phyloP scores from a whole-genome alignment of 2,888 invertebrate genomes.

The Andrena hattorfiana region DNA sequence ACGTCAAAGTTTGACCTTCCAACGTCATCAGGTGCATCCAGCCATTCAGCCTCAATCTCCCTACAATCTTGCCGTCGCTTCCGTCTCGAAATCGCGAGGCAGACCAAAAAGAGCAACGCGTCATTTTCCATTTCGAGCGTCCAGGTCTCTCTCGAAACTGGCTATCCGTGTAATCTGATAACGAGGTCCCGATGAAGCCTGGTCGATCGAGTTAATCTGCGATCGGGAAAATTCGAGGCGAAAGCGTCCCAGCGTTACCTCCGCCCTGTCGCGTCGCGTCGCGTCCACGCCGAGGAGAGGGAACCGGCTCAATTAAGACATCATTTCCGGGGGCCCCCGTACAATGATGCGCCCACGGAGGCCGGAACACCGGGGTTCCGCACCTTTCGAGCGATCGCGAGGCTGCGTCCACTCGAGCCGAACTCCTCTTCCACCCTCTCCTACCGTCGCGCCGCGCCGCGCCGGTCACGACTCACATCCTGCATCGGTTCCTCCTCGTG shows the following conservation, averaged over 20 bases:
- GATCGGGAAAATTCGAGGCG: constrained; percentile 33
- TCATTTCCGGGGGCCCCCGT: constrained; percentile 77
- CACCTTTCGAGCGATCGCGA: constrained; percentile 78
- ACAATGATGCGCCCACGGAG: constrained; percentile 69
- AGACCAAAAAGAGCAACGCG: neutral
- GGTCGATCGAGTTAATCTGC: constrained; percentile 31
- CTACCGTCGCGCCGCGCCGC: constrained; percentile 11
- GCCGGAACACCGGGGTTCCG: constrained; percentile 77
- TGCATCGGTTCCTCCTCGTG: constrained; percentile 76
- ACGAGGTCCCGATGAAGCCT: constrained; percentile 33
- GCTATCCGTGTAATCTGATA: constrained; percentile 27
- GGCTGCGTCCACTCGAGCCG: constrained; percentile 77
- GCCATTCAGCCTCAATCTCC: neutral
- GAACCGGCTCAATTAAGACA: constrained; percentile 76
- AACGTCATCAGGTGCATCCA: too few species aligned
- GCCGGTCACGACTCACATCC: constrained; percentile 79
- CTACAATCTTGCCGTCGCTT: constrained; percentile 31
- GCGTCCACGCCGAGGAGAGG: constrained; percentile 10
- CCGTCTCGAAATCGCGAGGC: constrained; percentile 31
- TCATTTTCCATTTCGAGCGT: constrained; percentile 36
- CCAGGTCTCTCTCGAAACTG: constrained; percentile 6
- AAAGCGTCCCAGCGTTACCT: neutral
- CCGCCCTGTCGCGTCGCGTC: neutral
- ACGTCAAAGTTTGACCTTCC: too few species aligned
- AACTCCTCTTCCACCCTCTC: constrained; percentile 52